phyloP scores from a whole-genome alignment of 2,113 vertebrate species.

The Poeciliopsis prolifica region DNA sequence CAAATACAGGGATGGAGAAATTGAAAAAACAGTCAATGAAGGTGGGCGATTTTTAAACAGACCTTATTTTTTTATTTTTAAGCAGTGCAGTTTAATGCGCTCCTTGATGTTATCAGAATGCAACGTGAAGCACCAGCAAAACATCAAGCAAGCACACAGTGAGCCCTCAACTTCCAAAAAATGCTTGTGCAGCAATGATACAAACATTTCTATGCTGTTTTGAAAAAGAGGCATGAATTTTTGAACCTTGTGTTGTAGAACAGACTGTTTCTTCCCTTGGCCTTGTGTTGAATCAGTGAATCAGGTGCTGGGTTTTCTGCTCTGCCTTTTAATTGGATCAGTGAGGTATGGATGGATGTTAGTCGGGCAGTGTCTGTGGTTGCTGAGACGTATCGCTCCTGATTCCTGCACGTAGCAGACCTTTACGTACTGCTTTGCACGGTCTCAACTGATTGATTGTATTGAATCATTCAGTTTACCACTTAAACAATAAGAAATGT shows the following conservation, averaged over 20 bases:
- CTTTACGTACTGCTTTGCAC: conserved; percentile 63
- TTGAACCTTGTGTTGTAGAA: conserved; percentile 38
- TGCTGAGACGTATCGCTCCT: conserved; percentile 58
- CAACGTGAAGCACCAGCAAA: conserved; percentile 49
- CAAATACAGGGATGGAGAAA: conserved; percentile 10
- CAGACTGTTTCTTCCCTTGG: conserved; percentile 32
- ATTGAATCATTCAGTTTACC: conserved; percentile 70
- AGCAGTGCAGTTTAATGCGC: conserved; percentile 43
- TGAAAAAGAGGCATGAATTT: conserved; percentile 59
- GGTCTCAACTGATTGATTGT: conserved; percentile 61
- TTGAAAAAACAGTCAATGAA: conserved; percentile 18
- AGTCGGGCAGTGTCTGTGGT: conserved; percentile 50
- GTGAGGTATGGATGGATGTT: conserved; percentile 62
- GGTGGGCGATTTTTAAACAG: conserved; percentile 24
- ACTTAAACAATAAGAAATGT: conserved; percentile 60
- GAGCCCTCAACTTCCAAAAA: conserved; percentile 65
- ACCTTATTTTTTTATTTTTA: conserved; percentile 34
- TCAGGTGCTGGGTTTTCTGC: conserved; percentile 33
- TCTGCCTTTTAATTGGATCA: conserved; percentile 71
- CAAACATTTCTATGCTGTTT: conserved; percentile 60
- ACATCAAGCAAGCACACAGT: conserved; percentile 69
- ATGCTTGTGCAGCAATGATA: conserved; percentile 69
- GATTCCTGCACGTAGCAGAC: conserved; percentile 62
- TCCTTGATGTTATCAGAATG: conserved; percentile 63
- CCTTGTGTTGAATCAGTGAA: conserved; percentile 58